Evolutionary conservation across 30 jellyfish, hydroid and myxozoan genomes (phyloP).

Genomic region (Turritopsis rubra): DNA sequence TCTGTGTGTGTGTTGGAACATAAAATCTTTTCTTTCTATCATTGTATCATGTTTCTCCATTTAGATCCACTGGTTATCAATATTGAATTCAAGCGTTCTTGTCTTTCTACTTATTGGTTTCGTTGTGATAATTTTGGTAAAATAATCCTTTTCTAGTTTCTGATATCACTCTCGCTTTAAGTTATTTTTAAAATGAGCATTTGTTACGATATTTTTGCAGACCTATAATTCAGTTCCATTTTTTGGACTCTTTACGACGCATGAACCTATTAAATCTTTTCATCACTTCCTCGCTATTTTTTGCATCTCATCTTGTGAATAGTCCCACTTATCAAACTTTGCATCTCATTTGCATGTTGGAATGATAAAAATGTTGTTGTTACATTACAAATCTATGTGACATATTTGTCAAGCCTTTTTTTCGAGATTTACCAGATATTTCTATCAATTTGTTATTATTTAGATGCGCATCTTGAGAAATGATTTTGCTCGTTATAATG

Average conservation of each 20-base stretch:
- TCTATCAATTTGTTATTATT: no score
- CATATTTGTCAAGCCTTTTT: not conserved
- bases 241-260: no score
- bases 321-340: no score
- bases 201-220: no score
- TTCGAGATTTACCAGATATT: not conserved
- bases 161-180: not conserved
- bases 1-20: no score
- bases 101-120: constrained; percentile 89
- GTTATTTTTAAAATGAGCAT: no score
- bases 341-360: not conserved
- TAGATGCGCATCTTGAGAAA: constrained; percentile 83
- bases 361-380: not conserved
- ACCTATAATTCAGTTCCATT: no score
- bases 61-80: constrained; percentile 96
- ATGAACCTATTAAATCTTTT: no score
- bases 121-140: constrained; percentile 76
- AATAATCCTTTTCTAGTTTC: not conserved
- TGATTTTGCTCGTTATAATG: constrained; percentile 79
- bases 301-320: no score
- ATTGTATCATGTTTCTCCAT: constrained; percentile 23
- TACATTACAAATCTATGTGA: not conserved
- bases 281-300: no score
- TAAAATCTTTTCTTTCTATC: not conserved
- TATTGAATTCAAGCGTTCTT: constrained; percentile 80